phyloP scores from a whole-genome alignment of 2,113 vertebrate genomes.

The Campylorhamphus procurvoides region DNA sequence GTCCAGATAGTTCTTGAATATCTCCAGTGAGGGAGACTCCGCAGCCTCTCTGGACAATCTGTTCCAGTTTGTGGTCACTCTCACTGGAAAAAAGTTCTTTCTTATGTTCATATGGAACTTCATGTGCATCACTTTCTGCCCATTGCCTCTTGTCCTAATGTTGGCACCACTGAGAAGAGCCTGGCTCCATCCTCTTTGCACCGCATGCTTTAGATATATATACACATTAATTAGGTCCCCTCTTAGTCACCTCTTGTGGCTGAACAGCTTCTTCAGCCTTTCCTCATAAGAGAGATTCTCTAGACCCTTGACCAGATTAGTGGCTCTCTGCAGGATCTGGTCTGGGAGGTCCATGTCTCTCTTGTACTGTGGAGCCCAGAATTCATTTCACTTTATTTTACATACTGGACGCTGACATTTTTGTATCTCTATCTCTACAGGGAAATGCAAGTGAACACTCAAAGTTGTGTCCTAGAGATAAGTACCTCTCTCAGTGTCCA shows the following conservation, averaged over 20 bases:
- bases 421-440: background rate
- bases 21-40: background rate
- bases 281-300: background rate
- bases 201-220: accelerated
- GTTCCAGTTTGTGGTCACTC: background rate
- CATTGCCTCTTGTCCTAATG: background rate
- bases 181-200: background rate
- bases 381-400: background rate
- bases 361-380: background rate
- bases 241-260: background rate
- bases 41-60: background rate
- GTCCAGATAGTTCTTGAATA: background rate
- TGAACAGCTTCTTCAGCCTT: background rate
- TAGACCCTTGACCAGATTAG: background rate
- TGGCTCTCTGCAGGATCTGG: background rate
- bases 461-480: background rate
- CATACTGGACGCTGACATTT: background rate
- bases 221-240: background rate
- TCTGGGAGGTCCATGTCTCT: background rate
- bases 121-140: background rate
- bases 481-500: background rate
- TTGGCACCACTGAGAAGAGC: accelerated
- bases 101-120: background rate
- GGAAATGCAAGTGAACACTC: background rate
- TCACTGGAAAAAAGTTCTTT: background rate